phyloP scores from a whole-genome alignment of 53 echinoderm and acorn worm species.

The Zoroaster sp. region DNA sequence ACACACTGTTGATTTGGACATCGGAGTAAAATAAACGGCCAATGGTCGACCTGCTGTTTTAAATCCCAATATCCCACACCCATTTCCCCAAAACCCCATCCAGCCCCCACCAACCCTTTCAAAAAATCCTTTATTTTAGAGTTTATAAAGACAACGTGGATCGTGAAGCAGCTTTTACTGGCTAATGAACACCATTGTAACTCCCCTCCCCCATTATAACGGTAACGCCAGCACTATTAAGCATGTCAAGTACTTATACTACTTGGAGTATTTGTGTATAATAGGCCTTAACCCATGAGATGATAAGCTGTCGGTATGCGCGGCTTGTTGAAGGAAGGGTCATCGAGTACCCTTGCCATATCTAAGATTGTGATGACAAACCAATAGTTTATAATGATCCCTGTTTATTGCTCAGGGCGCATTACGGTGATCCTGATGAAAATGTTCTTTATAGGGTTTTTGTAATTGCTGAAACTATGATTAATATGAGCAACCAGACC shows the following conservation, averaged over 20 bases:
- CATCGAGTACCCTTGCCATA: conserved; percentile 7
- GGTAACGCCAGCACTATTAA: neutral
- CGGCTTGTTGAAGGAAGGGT: neutral
- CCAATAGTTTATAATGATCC: neutral
- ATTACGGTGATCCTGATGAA: neutral
- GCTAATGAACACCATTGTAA: too few species aligned
- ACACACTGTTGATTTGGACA: too few species aligned
- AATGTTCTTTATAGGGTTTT: neutral
- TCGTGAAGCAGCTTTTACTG: too few species aligned
- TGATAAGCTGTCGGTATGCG: neutral
- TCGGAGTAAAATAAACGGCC: too few species aligned
- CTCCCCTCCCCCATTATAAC: too few species aligned
- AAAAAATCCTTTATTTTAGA: too few species aligned
- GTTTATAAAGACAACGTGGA: too few species aligned
- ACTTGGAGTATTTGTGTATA: conserved; percentile 17
- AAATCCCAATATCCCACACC: too few species aligned
- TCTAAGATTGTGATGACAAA: conserved; percentile 20
- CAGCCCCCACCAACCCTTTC: too few species aligned
- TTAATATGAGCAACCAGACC: neutral
- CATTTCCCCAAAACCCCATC: too few species aligned
- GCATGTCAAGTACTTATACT: neutral
- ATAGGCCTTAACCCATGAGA: neutral
- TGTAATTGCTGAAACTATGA: neutral
- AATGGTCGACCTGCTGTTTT: too few species aligned
- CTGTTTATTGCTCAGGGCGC: conserved; percentile 9